Percentiles rank a stretch among this genome's conserved stretches.
Conservation (phyloP, 2,888 invertebrate species). For the Palloptera scutellata region DNA sequence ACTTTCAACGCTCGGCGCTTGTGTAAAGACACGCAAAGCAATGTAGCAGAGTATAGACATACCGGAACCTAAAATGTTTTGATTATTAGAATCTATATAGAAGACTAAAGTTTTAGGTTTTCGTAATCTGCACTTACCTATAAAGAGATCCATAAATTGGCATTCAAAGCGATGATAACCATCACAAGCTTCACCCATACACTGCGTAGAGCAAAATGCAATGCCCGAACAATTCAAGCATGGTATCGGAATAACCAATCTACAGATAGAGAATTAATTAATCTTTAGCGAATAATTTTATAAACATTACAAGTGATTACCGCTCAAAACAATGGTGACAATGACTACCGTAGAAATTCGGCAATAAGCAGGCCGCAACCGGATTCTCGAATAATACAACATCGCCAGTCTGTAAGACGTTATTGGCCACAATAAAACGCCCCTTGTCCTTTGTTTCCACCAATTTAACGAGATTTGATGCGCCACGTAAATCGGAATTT, state of each 20-base stretch:
- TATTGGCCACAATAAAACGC: constrained; percentile 73
- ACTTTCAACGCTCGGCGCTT: constrained; percentile 65
- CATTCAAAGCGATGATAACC: constrained; percentile 82
- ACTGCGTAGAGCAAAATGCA: constrained; percentile 76
- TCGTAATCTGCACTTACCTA: constrained; percentile 68
- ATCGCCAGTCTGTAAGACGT: constrained; percentile 71
- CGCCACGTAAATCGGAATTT: constrained; percentile 67
- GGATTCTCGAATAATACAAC: constrained; percentile 76
- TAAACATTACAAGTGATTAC: constrained; percentile 62
- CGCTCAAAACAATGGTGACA: constrained; percentile 82
- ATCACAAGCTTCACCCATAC: constrained; percentile 71
- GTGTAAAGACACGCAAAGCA: constrained; percentile 80
- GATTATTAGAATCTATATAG: not conserved
- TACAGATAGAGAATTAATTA: constrained; percentile 47
- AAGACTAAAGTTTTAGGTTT: not conserved
- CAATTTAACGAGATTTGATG: constrained; percentile 70
- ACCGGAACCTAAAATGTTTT: constrained; percentile 70
- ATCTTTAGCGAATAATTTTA: not conserved
- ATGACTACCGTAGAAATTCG: constrained; percentile 79
- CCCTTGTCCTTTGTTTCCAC: constrained; percentile 71
- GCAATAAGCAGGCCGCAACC: constrained; percentile 76
- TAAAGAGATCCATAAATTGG: constrained; percentile 75
- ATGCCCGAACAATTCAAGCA: constrained; percentile 79
- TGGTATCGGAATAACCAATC: constrained; percentile 73
- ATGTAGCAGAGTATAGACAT: constrained; percentile 83